Evolutionary conservation across 2,888 invertebrate species (phyloP).

Genomic region (Platycheirus albimanus): DNA sequence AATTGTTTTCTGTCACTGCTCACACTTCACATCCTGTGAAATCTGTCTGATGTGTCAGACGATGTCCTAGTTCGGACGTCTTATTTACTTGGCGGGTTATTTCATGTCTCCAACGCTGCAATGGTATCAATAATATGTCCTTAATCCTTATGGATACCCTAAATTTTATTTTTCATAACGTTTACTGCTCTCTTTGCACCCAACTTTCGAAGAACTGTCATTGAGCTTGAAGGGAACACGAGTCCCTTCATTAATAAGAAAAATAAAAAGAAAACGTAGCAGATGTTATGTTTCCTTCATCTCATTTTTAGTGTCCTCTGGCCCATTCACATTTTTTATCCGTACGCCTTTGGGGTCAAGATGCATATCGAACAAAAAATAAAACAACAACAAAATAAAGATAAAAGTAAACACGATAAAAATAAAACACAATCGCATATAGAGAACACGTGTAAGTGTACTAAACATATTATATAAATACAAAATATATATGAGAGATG

Average conservation of each 20-base stretch:
- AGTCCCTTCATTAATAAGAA: not conserved
- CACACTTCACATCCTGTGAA: too few relatives aligned
- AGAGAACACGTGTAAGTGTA: conserved; percentile 11
- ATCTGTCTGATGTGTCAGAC: too few relatives aligned
- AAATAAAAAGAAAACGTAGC: conserved; percentile 15
- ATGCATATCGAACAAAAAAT: conserved; percentile 14
- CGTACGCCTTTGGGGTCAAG: conserved; percentile 24
- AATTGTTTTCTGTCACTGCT: too few relatives aligned
- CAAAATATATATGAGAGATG: not conserved
- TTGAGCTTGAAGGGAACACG: conserved; percentile 9
- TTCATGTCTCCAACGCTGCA: too few relatives aligned
- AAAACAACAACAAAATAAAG: not conserved
- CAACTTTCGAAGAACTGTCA: too few relatives aligned
- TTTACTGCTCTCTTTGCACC: too few relatives aligned
- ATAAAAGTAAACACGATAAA: conserved; percentile 10
- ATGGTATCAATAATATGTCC: too few relatives aligned
- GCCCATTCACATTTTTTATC: conserved; percentile 11
- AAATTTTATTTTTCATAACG: too few relatives aligned
- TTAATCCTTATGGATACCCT: too few relatives aligned
- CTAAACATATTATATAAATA: conserved; percentile 21
- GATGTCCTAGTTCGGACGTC: too few relatives aligned
- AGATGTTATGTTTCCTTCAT: conserved; percentile 54
- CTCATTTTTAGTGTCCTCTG: conserved; percentile 28
- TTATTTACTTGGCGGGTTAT: too few relatives aligned
- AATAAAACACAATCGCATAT: conserved; percentile 10